Conservation (phyloP, 2,113 vertebrate species). For the Pimephales promelas region DNA sequence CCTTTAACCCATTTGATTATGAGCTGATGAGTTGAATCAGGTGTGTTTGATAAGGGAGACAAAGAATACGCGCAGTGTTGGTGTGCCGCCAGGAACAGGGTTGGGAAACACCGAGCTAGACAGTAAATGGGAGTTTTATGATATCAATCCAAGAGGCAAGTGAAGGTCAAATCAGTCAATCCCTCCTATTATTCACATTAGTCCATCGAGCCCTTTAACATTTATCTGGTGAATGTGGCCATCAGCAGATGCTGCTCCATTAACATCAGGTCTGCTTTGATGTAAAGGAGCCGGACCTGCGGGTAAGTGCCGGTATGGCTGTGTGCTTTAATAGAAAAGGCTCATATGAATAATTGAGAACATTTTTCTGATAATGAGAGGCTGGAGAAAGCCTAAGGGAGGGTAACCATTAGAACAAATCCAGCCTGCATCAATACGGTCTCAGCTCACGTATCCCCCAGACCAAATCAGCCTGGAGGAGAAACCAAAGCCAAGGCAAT, state of each 20-base stretch:
- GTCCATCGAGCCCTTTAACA: constrained; percentile 26
- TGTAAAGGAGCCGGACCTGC: constrained; percentile 15
- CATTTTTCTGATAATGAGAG: constrained; percentile 61
- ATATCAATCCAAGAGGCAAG: neutral
- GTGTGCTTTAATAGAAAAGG: constrained; percentile 46
- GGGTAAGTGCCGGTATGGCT: constrained; percentile 16
- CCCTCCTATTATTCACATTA: constrained; percentile 23
- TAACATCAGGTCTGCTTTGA: constrained; percentile 19
- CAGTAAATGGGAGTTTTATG: neutral
- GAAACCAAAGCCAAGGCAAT: constrained; percentile 43
- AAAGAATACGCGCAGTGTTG: no score
- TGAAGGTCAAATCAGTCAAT: constrained; percentile 32
- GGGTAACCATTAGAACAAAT: constrained; percentile 66
- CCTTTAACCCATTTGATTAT: no score
- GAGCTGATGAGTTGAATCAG: no score
- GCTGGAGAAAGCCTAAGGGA: constrained; percentile 71
- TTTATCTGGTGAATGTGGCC: constrained; percentile 15
- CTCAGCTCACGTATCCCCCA: constrained; percentile 8
- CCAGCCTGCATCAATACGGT: constrained; percentile 60
- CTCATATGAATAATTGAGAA: constrained; percentile 81
- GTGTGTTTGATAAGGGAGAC: no score
- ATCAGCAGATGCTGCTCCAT: neutral
- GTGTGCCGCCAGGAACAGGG: no score
- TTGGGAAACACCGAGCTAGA: no score
- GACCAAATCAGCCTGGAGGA: constrained; percentile 55